These are phyloP conservation scores for Taenaris catops DNA, from an alignment of 2,888 invertebrate genomes.

Conservation along the genomic window DNA sequence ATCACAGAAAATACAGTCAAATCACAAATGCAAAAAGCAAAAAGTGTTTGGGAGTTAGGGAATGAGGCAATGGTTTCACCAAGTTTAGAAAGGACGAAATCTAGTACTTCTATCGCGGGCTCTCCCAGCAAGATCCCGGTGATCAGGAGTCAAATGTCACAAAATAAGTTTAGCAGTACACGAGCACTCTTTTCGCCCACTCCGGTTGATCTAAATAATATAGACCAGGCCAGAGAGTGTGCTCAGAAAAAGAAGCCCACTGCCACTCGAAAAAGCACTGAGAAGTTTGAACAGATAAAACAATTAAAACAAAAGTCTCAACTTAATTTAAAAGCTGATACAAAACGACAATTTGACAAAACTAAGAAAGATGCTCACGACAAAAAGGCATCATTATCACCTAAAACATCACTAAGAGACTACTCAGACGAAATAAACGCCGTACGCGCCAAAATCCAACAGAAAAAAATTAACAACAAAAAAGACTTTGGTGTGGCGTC, in stretches of 20 bases:
- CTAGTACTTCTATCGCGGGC: constrained; percentile 76
- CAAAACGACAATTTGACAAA: constrained; percentile 60
- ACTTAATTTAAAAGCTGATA: constrained; percentile 59
- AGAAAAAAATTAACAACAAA: constrained; percentile 65
- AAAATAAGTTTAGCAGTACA: constrained; percentile 70
- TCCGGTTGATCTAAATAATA: constrained; percentile 76
- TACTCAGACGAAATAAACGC: constrained; percentile 73
- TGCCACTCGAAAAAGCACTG: constrained; percentile 50
- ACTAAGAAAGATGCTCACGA: constrained; percentile 57
- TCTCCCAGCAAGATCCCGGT: constrained; percentile 83
- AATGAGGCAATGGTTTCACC: constrained; percentile 56
- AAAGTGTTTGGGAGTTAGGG: constrained; percentile 77
- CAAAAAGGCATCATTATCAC: constrained; percentile 52
- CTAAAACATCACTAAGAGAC: constrained; percentile 59
- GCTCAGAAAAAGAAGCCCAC: constrained; percentile 69
- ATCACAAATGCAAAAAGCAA: constrained; percentile 72
- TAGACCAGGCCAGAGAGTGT: constrained; percentile 79
- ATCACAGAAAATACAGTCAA: constrained; percentile 53
- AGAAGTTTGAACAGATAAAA: constrained; percentile 55
- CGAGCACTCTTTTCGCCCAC: constrained; percentile 78
- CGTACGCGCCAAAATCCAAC: constrained; percentile 70
- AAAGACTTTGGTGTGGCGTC: constrained; percentile 50
- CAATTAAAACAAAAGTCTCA: constrained; percentile 71
- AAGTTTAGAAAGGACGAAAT: constrained; percentile 68
- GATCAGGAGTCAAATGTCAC: constrained; percentile 75